These are phyloP conservation scores for Drosophila ercepeae DNA, from an alignment of 1,140 invertebrate species.

Conservation along the genomic window DNA sequence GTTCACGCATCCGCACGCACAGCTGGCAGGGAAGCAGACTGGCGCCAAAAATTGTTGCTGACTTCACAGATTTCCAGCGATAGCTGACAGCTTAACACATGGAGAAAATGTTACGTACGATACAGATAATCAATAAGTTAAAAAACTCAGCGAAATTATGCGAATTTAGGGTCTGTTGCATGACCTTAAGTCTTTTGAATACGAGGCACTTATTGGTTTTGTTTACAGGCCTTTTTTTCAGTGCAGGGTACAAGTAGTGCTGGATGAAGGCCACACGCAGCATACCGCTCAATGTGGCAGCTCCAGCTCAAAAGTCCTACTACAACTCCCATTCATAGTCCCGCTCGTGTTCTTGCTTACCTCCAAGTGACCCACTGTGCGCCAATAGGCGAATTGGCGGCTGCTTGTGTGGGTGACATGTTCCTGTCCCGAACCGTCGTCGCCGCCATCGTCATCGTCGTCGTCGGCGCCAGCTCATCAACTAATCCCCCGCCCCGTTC, in stretches of 20 bases:
- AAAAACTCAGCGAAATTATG: too few relatives aligned
- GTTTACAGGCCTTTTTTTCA: neutral
- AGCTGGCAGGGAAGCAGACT: constrained; percentile 77
- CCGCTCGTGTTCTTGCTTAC: neutral
- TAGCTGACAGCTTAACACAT: constrained; percentile 53
- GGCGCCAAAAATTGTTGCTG: constrained; percentile 78
- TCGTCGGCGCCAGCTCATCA: constrained; percentile 73
- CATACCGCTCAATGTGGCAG: neutral
- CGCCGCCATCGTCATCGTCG: constrained; percentile 49
- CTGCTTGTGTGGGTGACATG: constrained; percentile 68
- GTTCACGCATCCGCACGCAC: constrained; percentile 74
- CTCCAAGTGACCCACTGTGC: constrained; percentile 41
- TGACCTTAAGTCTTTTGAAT: neutral
- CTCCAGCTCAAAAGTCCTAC: neutral
- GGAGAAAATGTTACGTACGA: neutral
- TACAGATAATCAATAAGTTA: too few relatives aligned
- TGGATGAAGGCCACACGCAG: constrained; percentile 45
- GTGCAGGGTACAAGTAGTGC: constrained; percentile 45
- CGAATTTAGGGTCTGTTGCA: too few relatives aligned
- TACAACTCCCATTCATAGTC: neutral
- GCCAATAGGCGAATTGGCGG: constrained; percentile 10
- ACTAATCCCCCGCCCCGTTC: constrained; percentile 25
- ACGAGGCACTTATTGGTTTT: too few relatives aligned
- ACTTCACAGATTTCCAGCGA: constrained; percentile 76
- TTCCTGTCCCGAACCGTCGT: constrained; percentile 47